Evolutionary conservation across 2,888 invertebrate genomes (phyloP).

Genomic region (Hirtodrosophila confusa): DNA sequence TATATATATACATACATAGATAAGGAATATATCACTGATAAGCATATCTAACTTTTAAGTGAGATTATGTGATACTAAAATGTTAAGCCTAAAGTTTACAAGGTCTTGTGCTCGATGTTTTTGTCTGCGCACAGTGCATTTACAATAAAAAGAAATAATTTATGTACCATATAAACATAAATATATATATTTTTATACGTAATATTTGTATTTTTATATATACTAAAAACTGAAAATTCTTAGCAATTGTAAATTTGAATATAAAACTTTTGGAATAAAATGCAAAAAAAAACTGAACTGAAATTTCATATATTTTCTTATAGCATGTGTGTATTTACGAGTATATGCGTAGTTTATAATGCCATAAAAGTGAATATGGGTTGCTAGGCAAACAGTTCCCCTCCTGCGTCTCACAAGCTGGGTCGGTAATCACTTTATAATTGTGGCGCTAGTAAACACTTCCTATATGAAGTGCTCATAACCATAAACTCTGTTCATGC

Average conservation of each 20-base stretch:
- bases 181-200: slow-evolving; percentile 70
- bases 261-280: slow-evolving; percentile 37
- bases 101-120: slow-evolving; percentile 57
- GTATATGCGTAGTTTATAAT: slow-evolving; percentile 14
- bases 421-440: slow-evolving; percentile 71
- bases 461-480: slow-evolving; percentile 40
- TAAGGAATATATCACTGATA: slow-evolving; percentile 61
- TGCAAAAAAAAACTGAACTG: slow-evolving; percentile 11
- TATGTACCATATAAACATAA: slow-evolving; percentile 24
- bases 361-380: slow-evolving; percentile 41
- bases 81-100: slow-evolving; percentile 77
- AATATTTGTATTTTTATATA: slow-evolving; percentile 59
- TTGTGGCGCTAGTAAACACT: slow-evolving; percentile 63
- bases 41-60: slow-evolving; percentile 67
- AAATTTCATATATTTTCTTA: slow-evolving; percentile 2
- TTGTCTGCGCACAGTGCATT: slow-evolving; percentile 65
- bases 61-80: slow-evolving; percentile 72
- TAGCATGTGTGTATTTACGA: too few species aligned
- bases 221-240: slow-evolving; percentile 17
- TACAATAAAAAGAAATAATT: slow-evolving; percentile 48
- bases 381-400: slow-evolving; percentile 39
- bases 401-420: slow-evolving; percentile 8
- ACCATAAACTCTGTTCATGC: slow-evolving; percentile 34
- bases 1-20: slow-evolving; percentile 33
- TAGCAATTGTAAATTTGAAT: slow-evolving; percentile 18